Evolutionary conservation across 1,140 invertebrate genomes (phyloP), one percentile per base, ranked within the genome.

Genomic region (Papilio machaon): DNA sequence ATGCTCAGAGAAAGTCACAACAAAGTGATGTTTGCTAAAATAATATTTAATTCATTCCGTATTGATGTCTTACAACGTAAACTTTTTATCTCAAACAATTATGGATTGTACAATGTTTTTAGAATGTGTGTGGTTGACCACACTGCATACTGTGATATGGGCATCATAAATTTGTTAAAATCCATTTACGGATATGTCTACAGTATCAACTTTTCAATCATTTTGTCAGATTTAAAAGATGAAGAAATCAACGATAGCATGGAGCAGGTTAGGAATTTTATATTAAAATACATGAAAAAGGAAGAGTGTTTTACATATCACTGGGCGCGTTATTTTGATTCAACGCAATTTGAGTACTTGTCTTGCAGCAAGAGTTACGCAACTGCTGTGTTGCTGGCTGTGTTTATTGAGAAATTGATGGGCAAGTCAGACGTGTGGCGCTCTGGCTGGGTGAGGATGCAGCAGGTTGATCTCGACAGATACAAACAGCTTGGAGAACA

Each of bases 1-100:
- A 67, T 78, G 8, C 74, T 77, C 10, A 19, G 9, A 6, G 78
- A 83, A 13, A 58, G 23, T 7, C 80, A 58, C 15, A 77, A 64
- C 23, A 73, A 80, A 74, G 80, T 81, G 73, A 83, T 85, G 84
- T 85, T 83, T 76, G 84, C 84, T 60, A 85, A 85, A 75, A 35
- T 85, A 70, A 79, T 85, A 38, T 60, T 85, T 43, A 81, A 78
- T 47, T 85, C 84, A 43, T 64, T 82, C 52, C 11, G 79, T 23
- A 19, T 79, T 54, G 49, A 81, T 43, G 7, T 6, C 11, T 35
- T 70, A 35, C 64, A 38, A 35, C 3, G 30, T 1, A 0, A 35
- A 38, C 13, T 70, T 17, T 0, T 11, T 49, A 35, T 47, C 13
- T 43, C 0, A 35, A 13, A 7, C 9, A 19, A 6, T 23, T 2